Conservation (phyloP, 2,797 vertebrate species). For the Rhinichthys osculus region DNA sequence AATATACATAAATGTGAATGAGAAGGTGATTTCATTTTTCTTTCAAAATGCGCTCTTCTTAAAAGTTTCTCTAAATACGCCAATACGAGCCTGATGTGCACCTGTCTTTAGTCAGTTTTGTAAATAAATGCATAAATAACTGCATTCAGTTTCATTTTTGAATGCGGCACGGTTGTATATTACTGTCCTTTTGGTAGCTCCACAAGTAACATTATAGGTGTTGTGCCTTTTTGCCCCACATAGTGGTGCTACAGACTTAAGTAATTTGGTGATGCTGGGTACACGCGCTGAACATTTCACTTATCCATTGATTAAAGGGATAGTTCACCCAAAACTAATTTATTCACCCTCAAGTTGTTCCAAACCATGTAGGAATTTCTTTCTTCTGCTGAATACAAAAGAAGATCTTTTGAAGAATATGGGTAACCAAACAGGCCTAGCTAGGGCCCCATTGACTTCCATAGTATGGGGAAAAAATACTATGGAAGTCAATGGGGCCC, state of each 20-base stretch:
- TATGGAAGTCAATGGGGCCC: background rate
- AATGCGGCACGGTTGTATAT: background rate
- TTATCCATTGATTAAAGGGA: background rate
- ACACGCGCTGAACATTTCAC: constrained; percentile 2
- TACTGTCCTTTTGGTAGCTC: background rate
- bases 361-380: background rate
- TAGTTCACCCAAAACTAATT: background rate
- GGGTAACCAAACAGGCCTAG: background rate
- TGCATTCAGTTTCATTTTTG: background rate
- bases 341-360: background rate
- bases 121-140: background rate
- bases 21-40: background rate
- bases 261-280: background rate
- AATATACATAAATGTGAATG: background rate
- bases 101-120: background rate
- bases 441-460: too few species aligned
- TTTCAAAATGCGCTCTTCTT: background rate
- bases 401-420: background rate
- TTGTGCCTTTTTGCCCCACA: constrained; percentile 42
- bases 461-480: too few species aligned
- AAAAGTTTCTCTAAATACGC: background rate
- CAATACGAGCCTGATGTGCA: background rate
- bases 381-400: background rate
- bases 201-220: background rate
- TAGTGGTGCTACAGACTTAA: constrained; percentile 34